A percentile compares a stretch with the other conserved stretches of the same genome.
Conservation (phyloP, 1,140 invertebrate species). For the Zaprionus vittiger region DNA sequence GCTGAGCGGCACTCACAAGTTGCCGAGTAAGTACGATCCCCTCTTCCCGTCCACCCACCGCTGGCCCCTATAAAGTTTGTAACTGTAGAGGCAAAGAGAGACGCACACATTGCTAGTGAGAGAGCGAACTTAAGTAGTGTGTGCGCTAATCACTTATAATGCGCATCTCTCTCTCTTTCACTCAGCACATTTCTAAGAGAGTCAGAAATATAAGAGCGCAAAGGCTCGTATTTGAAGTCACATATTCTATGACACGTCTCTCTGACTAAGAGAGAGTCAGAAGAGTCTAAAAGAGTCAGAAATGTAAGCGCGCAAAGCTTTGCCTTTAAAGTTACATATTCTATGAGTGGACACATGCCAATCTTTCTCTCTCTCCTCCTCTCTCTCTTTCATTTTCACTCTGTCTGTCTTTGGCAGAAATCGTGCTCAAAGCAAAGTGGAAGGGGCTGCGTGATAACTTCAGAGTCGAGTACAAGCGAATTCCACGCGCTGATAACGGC, state of each 20-base stretch:
- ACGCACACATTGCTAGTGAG: neutral
- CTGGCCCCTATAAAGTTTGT: neutral
- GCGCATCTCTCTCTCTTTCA: neutral
- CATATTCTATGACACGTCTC: constrained; percentile 7
- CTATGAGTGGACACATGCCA: constrained; percentile 4
- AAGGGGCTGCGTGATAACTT: constrained; percentile 84
- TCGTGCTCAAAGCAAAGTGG: constrained; percentile 84
- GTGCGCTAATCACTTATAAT: constrained; percentile 4
- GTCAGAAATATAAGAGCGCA: neutral
- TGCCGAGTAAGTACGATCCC: constrained; percentile 69
- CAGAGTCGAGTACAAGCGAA: constrained; percentile 82
- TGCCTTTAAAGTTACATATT: constrained; percentile 28
- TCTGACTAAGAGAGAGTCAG: neutral
- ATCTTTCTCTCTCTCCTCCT: constrained; percentile 6
- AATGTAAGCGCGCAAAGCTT: constrained; percentile 1
- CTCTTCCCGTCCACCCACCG: neutral
- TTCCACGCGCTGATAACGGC: constrained; percentile 78
- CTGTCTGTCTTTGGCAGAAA: constrained; percentile 54
- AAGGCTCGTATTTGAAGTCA: constrained; percentile 27
- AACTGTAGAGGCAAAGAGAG: neutral
- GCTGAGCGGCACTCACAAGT: constrained; percentile 72
- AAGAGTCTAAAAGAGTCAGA: neutral
- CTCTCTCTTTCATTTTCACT: constrained; percentile 4
- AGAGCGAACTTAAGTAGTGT: neutral
- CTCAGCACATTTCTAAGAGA: neutral